Evolutionary conservation across 1,140 invertebrate species (phyloP).

Genomic region (Fopius arisanus): DNA sequence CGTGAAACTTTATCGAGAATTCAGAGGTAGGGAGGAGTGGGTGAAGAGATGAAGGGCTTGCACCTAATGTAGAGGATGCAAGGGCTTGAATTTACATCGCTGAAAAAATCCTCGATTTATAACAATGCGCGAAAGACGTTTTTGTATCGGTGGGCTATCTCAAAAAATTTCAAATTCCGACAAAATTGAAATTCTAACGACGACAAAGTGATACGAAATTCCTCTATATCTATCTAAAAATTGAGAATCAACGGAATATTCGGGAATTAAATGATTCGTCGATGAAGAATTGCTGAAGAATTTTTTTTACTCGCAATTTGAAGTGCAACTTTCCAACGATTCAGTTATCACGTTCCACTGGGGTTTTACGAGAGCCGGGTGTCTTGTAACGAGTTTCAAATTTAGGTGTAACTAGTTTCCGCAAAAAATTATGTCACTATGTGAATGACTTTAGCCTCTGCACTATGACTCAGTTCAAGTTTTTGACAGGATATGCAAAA

Average conservation of each 20-base stretch:
- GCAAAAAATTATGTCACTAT: constrained; percentile 17
- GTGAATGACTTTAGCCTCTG: constrained; percentile 4
- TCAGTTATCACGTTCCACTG: too few species aligned
- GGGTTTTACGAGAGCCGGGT: neutral
- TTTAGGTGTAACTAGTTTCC: neutral
- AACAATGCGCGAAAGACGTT: neutral
- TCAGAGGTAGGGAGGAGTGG: neutral
- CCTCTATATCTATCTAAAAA: too few species aligned
- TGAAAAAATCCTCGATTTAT: neutral
- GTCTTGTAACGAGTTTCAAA: too few species aligned
- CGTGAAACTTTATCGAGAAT: neutral
- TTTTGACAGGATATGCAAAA: neutral
- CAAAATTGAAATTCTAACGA: too few species aligned
- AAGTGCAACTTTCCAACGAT: too few species aligned
- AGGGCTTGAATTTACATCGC: neutral
- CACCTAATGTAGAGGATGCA: neutral
- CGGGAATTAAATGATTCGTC: too few species aligned
- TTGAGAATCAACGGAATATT: too few species aligned
- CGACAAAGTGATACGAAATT: too few species aligned
- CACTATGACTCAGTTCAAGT: neutral
- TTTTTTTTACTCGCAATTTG: too few species aligned
- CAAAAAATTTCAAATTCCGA: too few species aligned
- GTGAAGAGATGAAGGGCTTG: neutral
- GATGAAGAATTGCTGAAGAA: too few species aligned
- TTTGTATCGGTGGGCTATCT: neutral